Conservation (phyloP, 2,113 vertebrate species). For the Rhineura floridana region DNA sequence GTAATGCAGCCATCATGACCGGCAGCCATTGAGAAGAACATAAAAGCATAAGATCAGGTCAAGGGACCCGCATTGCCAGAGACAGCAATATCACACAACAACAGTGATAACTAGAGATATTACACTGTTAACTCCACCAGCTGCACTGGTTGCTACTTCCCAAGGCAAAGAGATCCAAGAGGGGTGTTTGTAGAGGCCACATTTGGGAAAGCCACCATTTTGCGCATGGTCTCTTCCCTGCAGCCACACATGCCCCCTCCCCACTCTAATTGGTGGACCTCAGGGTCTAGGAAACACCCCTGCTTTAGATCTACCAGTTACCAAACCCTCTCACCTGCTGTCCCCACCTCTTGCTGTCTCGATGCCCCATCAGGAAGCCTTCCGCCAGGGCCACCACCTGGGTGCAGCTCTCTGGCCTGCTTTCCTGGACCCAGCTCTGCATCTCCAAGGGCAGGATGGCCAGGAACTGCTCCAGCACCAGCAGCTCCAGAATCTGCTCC, state of each 20-base stretch:
- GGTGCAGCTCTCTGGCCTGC: neutral
- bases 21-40: too few species aligned
- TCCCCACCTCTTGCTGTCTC: neutral
- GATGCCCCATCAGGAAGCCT: neutral
- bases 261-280: too few species aligned
- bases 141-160: neutral
- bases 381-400: conserved; percentile 4
- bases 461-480: conserved; percentile 26
- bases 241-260: too few species aligned
- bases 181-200: too few species aligned
- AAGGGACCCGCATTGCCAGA: too few species aligned
- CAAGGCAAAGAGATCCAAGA: too few species aligned
- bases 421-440: neutral
- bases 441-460: conserved; percentile 8
- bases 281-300: neutral
- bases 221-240: too few species aligned
- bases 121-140: neutral
- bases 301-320: neutral
- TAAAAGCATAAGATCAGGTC: too few species aligned
- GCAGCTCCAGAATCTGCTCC: conserved; percentile 12
- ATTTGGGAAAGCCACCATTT: too few species aligned
- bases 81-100: too few species aligned
- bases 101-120: neutral
- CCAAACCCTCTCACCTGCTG: neutral
- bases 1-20: too few species aligned